phyloP scores from a whole-genome alignment of 2,113 vertebrate genomes.

The Otis tarda region DNA sequence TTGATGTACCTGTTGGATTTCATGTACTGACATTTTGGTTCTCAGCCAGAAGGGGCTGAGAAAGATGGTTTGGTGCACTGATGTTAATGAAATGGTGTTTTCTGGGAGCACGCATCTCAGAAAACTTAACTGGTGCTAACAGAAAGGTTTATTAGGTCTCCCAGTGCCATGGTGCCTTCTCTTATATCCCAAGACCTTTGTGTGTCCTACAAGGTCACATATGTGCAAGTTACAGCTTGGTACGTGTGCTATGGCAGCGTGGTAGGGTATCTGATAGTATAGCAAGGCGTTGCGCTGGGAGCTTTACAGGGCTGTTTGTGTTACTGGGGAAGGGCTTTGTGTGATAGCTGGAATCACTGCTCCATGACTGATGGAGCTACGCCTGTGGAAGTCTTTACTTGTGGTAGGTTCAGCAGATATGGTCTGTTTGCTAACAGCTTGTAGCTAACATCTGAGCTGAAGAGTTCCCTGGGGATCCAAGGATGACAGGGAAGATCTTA shows the following conservation, averaged over 20 bases:
- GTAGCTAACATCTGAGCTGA: not conserved
- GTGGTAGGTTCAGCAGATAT: not conserved
- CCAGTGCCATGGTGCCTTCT: not conserved
- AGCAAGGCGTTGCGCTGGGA: not conserved
- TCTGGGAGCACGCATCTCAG: not conserved
- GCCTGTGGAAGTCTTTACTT: not conserved
- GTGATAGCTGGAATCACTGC: not conserved
- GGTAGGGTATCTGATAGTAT: not conserved
- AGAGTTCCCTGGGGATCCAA: not conserved
- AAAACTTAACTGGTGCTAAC: not conserved
- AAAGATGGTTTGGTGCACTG: not conserved
- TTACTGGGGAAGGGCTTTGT: not conserved
- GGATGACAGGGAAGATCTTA: not conserved
- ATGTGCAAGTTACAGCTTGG: not conserved
- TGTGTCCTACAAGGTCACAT: not conserved
- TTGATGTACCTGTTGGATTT: not conserved
- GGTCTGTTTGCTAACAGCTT: not conserved
- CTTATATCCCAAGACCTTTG: not conserved
- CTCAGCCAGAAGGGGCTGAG: not conserved
- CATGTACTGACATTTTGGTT: not conserved
- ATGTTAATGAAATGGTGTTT: not conserved
- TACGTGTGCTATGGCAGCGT: accelerated
- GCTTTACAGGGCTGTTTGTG: not conserved
- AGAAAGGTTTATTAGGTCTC: not conserved
- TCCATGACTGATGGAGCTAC: not conserved